Evolutionary conservation across 1,140 invertebrate species (phyloP), one percentile per base, ranked within the genome.

Genomic region (Teleopsis dalmanni): DNA sequence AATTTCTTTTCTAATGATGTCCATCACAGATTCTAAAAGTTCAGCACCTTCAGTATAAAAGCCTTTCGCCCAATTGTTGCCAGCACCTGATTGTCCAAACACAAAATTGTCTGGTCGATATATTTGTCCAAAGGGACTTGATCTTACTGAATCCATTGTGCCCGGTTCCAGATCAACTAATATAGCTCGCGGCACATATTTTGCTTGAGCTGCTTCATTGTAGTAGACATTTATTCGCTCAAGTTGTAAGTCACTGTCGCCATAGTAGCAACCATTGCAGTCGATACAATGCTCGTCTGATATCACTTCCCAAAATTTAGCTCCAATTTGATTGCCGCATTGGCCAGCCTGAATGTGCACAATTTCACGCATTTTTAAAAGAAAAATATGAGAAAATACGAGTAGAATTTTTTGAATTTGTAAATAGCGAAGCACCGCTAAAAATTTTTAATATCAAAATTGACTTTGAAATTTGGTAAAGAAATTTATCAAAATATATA

Each of bases 191-290:
- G 91, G 91, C 14, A 95, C 91, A 72, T 92, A 95, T 73, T 90
- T 91, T 8, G 86, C 87, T 48, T 83, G 84, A 7, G 82, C 83
- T 0, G 87, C 88, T 70, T 93, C 89, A 73, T 93, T 92, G 74
- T 90, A 94, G 71, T 92, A 94, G 3, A 94, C 90, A 71, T 93
- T 92, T 57, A 94, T 92, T 56, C 89, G 77, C 67, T 94, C 89
- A 50, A 94, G 66, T 64, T 94, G 91, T 37, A 92, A 76, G 62
- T 91, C 88, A 41, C 86, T 85, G 64, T 91, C 87, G 7, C 88
- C 90, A 56, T 88, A 82, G 67, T 89, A 93, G 13, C 84, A 82
- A 25, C 90, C 90, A 50, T 85, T 87, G 40, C 87, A 87, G 72
- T 91, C 88, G 58, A 93, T 89, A 51, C 89, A 88, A 72, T 93